Percentiles rank a stretch among this genome's conserved stretches.
Evolutionary conservation across 2,888 invertebrate genomes (phyloP).

Genomic region (Chironomus riparius): DNA sequence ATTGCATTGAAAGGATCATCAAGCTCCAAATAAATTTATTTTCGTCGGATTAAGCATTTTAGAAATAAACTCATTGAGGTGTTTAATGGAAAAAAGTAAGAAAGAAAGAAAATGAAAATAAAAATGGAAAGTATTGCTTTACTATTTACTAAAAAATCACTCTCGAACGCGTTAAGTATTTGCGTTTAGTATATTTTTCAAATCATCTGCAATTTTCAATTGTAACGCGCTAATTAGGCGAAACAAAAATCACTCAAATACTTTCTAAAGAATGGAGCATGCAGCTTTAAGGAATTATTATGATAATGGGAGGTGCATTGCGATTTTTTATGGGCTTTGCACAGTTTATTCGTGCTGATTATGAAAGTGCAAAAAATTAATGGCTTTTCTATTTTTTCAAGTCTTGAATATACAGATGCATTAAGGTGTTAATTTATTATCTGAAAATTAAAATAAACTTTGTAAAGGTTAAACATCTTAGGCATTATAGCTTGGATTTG

Average conservation of each 20-base stretch:
- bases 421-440: too few relatives aligned
- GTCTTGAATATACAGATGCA: too few relatives aligned
- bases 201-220: neutral
- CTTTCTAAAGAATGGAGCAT: neutral
- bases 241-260: neutral
- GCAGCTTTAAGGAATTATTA: neutral
- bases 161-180: neutral
- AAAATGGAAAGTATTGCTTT: neutral
- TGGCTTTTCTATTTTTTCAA: neutral
- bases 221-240: neutral
- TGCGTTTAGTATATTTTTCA: neutral
- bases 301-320: neutral
- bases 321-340: neutral
- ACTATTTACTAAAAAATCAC: neutral
- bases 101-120: neutral
- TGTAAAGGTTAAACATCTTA: too few relatives aligned
- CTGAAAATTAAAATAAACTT: too few relatives aligned
- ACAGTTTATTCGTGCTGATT: neutral
- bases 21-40: too few relatives aligned
- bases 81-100: neutral
- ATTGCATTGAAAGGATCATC: too few relatives aligned
- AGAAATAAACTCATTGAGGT: neutral
- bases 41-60: too few relatives aligned
- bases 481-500: too few relatives aligned
- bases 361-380: neutral